phyloP scores from a whole-genome alignment of 2,113 vertebrate genomes.

The Emydura subglobosa region DNA sequence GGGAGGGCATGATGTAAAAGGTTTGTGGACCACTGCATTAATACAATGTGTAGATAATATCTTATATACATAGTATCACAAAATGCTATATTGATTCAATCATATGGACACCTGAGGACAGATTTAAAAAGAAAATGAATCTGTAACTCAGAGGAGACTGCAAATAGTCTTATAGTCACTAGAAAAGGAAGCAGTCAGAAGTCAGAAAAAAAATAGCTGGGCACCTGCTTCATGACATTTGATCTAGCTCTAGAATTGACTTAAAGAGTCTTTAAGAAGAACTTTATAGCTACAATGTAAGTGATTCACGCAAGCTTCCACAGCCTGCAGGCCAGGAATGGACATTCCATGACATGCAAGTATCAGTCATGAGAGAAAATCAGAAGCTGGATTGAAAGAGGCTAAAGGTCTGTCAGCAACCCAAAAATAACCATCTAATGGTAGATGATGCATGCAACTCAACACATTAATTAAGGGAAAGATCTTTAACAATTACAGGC shows the following conservation, averaged over 20 bases:
- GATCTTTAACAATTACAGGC: not conserved
- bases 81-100: not conserved
- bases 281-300: not conserved
- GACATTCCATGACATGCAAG: not conserved
- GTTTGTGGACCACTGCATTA: not conserved
- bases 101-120: not conserved
- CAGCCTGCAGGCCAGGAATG: not conserved
- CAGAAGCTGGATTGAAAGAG: not conserved
- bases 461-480: not conserved
- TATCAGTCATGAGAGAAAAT: not conserved
- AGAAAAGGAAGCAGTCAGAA: constrained; percentile 4
- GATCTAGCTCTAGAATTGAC: not conserved
- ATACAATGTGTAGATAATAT: not conserved
- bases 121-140: not conserved
- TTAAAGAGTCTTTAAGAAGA: not conserved
- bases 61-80: fast-evolving
- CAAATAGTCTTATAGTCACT: not conserved
- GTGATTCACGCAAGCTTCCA: not conserved
- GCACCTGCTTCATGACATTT: not conserved
- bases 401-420: not conserved
- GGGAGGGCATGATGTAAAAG: too few species aligned
- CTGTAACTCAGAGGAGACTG: not conserved
- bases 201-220: not conserved
- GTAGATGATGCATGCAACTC: not conserved
- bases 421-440: not conserved